Conservation (phyloP, 1,140 invertebrate species). For the Muscidifurax raptorellus region DNA sequence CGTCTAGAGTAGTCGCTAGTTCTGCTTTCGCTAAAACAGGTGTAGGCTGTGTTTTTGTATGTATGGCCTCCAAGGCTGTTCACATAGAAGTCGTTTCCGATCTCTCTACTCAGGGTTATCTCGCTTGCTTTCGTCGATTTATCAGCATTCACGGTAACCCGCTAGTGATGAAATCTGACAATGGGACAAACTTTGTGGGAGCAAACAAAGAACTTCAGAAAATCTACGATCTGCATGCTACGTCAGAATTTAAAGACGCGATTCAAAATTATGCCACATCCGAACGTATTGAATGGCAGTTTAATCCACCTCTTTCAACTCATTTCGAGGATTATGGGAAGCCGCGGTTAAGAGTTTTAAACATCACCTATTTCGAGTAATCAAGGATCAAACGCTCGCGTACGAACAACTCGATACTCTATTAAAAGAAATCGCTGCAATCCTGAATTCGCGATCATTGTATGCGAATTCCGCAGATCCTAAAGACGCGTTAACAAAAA, state of each 20-base stretch:
- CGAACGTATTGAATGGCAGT: slow-evolving; percentile 2
- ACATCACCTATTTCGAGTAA: slow-evolving; percentile 19
- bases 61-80: background rate
- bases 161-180: background rate
- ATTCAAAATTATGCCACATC: background rate
- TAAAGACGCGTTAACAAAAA: background rate
- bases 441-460: too few relatives aligned
- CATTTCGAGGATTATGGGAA: slow-evolving; percentile 21
- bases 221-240: background rate
- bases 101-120: background rate
- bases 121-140: background rate
- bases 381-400: background rate
- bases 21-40: slow-evolving; percentile 12
- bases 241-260: background rate
- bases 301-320: slow-evolving; percentile 8
- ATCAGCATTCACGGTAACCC: too few relatives aligned
- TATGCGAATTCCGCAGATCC: background rate
- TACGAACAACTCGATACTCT: slow-evolving; percentile 14
- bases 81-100: background rate
- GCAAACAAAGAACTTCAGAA: slow-evolving; percentile 6
- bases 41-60: background rate
- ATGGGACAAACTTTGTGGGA: slow-evolving; percentile 9
- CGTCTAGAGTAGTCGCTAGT: background rate
- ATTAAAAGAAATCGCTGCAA: background rate
- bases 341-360: slow-evolving; percentile 26